Evolutionary conservation across 2,113 vertebrate genomes (phyloP).

Genomic region (Lophotis ruficrista): DNA sequence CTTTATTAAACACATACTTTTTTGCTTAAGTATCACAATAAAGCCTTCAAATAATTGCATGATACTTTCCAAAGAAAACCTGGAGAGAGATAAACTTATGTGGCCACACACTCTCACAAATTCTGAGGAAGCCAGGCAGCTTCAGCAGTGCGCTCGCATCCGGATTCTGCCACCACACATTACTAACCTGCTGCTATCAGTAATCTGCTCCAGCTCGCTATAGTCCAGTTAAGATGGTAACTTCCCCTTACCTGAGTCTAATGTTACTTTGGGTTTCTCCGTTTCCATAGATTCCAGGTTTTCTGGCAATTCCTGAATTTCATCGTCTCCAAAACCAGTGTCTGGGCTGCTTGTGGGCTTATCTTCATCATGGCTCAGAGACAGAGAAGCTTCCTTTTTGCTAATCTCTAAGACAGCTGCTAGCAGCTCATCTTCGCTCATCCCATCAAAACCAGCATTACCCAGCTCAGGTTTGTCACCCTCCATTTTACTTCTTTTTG

Average conservation of each 20-base stretch:
- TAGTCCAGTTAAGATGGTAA: background rate
- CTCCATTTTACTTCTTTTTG: slow-evolving; percentile 72
- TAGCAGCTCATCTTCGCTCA: slow-evolving; percentile 93
- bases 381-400: slow-evolving; percentile 79
- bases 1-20: background rate
- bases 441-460: slow-evolving; percentile 79
- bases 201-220: background rate
- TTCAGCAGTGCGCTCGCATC: background rate
- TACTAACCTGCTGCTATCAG: background rate
- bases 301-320: slow-evolving; percentile 86
- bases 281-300: slow-evolving; percentile 82
- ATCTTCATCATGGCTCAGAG: slow-evolving; percentile 76
- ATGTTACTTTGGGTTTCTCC: slow-evolving; percentile 79
- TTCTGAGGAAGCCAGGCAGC: background rate
- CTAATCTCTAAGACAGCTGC: slow-evolving; percentile 93
- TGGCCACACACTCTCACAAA: background rate
- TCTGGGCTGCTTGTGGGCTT: slow-evolving; percentile 93
- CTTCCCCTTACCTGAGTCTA: slow-evolving; percentile 76
- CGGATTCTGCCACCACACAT: background rate
- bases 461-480: slow-evolving; percentile 66
- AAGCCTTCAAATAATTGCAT: background rate
- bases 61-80: background rate
- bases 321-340: slow-evolving; percentile 92
- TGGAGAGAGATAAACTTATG: background rate
- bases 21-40: background rate